Conservation (phyloP, 2,888 invertebrate genomes). For the Monochamus alternatus region DNA sequence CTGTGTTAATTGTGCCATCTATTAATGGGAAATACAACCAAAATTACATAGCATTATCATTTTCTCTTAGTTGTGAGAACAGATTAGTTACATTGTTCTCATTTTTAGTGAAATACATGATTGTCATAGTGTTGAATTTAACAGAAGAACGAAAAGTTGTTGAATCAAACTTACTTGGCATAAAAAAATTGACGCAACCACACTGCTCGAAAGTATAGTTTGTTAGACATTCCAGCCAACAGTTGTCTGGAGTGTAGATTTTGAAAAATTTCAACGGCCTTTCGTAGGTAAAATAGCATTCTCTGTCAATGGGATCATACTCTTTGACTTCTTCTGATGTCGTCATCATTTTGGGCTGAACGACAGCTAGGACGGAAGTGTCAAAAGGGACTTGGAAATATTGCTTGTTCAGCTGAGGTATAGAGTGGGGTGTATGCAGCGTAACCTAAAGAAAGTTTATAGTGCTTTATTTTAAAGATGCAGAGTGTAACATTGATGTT, state of each 20-base stretch:
- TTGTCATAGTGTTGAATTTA: no score
- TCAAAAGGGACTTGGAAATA: conserved; percentile 80
- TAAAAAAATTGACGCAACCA: conserved; percentile 74
- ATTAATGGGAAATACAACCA: no score
- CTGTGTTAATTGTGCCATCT: no score
- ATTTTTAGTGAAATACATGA: no score
- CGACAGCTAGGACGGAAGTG: conserved; percentile 78
- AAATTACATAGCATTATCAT: no score
- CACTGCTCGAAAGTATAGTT: conserved; percentile 75
- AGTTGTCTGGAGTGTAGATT: conserved; percentile 80
- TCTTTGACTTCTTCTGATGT: conserved; percentile 78
- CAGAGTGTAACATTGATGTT: no score
- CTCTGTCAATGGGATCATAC: conserved; percentile 76
- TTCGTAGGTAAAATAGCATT: conserved; percentile 80
- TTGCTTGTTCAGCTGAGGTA: conserved; percentile 78
- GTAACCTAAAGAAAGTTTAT: conserved; percentile 70
- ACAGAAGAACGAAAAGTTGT: no score
- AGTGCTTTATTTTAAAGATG: no score
- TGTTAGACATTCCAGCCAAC: conserved; percentile 80
- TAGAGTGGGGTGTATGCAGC: conserved; percentile 78
- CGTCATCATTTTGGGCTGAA: conserved; percentile 81
- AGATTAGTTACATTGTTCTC: no score
- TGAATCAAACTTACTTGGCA: conserved; percentile 72
- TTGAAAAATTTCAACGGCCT: conserved; percentile 78
- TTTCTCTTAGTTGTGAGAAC: no score